phyloP scores from a whole-genome alignment of 2,113 vertebrate genomes.

The Aleadryas rufinucha region DNA sequence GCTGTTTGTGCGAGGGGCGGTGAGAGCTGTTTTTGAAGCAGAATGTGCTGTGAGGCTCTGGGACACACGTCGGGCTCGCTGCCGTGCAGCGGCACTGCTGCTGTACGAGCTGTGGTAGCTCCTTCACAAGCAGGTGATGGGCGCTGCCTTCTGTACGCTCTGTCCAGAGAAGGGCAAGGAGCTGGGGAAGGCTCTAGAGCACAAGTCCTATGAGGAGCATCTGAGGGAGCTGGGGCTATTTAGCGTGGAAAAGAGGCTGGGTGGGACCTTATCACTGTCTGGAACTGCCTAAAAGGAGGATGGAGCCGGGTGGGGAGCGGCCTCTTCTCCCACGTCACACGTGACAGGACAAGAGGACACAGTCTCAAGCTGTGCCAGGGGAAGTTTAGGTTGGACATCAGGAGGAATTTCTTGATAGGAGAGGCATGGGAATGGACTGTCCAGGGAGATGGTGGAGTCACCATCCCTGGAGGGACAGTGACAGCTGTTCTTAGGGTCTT shows the following conservation, averaged over 20 bases:
- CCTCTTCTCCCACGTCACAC: rapidly evolving
- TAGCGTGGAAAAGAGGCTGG: background rate
- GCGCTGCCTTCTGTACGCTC: background rate
- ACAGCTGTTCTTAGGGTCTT: background rate
- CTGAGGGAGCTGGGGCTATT: background rate
- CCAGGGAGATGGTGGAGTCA: background rate
- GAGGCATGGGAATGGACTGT: background rate
- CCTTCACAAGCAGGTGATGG: background rate
- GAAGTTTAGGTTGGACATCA: background rate
- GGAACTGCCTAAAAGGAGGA: background rate
- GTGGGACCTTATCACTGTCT: rapidly evolving
- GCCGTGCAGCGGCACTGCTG: background rate
- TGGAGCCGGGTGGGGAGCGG: background rate
- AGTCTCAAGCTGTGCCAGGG: background rate
- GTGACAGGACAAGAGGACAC: background rate
- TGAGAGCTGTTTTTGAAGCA: rapidly evolving
- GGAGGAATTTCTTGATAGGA: background rate
- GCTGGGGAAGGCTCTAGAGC: background rate
- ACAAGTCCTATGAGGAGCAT: too few species aligned
- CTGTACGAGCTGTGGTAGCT: rapidly evolving
- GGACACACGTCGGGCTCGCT: rapidly evolving
- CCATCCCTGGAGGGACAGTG: background rate
- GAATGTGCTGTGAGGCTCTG: too few species aligned
- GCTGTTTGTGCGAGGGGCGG: background rate
- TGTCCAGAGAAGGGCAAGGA: too few species aligned